phyloP scores from a whole-genome alignment of 2,888 invertebrate genomes.

The Agapetus fuscipes region DNA sequence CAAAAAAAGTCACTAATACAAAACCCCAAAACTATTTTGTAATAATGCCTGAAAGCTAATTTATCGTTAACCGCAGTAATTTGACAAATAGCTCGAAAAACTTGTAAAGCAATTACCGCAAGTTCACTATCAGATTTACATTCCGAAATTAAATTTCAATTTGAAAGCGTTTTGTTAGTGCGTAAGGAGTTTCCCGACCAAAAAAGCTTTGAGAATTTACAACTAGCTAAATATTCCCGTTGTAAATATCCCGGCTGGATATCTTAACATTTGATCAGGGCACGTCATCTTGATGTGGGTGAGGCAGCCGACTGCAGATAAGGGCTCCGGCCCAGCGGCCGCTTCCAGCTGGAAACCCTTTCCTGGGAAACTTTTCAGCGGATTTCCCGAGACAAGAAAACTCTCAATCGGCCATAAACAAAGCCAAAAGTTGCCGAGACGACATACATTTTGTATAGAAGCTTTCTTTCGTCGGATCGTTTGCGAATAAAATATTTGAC shows the following conservation, averaged over 20 bases:
- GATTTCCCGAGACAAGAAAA: not conserved
- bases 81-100: no score
- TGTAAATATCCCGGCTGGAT: not conserved
- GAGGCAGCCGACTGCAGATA: not conserved
- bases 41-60: no score
- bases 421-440: not conserved
- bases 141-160: no score
- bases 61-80: no score
- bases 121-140: no score
- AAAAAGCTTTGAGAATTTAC: not conserved
- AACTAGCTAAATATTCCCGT: not conserved
- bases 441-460: no score
- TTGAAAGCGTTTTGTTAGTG: no score
- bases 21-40: no score
- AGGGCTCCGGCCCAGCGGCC: not conserved
- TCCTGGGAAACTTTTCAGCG: conserved; percentile 2
- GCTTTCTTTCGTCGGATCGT: not conserved
- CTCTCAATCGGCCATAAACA: not conserved
- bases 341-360: not conserved
- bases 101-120: no score
- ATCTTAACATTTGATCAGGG: conserved; percentile 2
- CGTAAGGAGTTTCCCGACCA: not conserved
- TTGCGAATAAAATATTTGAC: conserved; percentile 4
- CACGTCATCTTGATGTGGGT: conserved; percentile 3
- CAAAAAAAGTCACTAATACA: no score